A percentile compares a stretch with the other conserved stretches of the same genome.
These are phyloP conservation scores for Centrocercus urophasianus DNA, from an alignment of 2,113 vertebrate genomes.

Conservation along the genomic window DNA sequence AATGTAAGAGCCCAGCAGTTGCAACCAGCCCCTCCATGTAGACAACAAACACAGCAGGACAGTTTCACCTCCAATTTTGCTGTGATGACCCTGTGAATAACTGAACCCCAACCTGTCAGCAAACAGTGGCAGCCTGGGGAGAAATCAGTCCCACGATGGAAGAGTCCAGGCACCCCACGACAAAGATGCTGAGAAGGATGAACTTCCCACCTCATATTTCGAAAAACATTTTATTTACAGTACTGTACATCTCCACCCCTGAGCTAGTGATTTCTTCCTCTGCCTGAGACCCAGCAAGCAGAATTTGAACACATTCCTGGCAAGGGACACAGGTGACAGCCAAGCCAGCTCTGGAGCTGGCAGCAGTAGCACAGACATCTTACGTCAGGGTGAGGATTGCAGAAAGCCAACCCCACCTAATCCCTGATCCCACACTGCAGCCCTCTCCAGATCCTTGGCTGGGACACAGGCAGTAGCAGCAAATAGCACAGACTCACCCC, in stretches of 20 bases:
- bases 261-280: background rate
- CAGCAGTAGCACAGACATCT: accelerated
- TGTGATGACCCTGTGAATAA: background rate
- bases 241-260: background rate
- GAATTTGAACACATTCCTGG: background rate
- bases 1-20: accelerated
- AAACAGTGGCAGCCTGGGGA: too few relatives aligned
- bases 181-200: background rate
- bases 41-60: background rate
- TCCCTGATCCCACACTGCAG: background rate
- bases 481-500: background rate
- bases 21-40: background rate
- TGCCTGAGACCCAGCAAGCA: background rate
- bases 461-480: background rate
- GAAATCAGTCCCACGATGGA: background rate
- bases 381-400: background rate
- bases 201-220: accelerated
- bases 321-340: background rate
- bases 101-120: background rate
- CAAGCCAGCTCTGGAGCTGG: background rate
- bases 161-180: accelerated
- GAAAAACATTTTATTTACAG: constrained; percentile 74
- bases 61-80: background rate
- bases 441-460: background rate
- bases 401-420: background rate